A percentile compares a stretch with the other conserved stretches of the same genome.
Conservation (phyloP, 2,888 invertebrate genomes). For the Nephrotoma guestfalica region DNA sequence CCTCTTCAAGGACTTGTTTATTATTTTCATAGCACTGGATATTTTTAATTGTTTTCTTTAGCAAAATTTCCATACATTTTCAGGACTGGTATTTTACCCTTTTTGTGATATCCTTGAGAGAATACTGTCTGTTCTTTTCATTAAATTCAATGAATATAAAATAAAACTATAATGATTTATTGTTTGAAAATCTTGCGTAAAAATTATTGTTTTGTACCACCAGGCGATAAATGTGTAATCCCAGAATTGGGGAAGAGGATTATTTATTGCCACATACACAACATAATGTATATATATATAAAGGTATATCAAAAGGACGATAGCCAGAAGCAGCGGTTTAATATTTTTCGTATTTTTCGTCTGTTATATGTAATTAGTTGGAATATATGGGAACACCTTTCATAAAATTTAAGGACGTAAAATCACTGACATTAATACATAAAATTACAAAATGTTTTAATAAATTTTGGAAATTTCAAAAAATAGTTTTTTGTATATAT, state of each 20-base stretch:
- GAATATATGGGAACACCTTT: not conserved
- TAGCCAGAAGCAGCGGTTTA: not conserved
- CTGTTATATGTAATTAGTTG: not conserved
- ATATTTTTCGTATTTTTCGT: not conserved
- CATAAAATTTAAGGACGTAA: not conserved
- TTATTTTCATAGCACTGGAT: not conserved
- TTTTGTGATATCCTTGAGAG: not conserved
- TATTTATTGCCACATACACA: not conserved
- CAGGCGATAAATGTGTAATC: not conserved
- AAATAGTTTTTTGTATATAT: not conserved
- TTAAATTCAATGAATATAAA: not conserved
- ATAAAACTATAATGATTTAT: not conserved
- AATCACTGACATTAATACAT: not conserved
- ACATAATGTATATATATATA: not conserved
- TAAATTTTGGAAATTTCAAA: not conserved
- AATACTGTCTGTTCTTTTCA: not conserved
- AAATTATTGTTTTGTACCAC: not conserved
- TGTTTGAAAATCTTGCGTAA: not conserved
- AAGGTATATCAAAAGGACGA: not conserved
- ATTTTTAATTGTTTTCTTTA: not conserved
- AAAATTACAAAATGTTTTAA: not conserved
- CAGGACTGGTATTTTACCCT: not conserved
- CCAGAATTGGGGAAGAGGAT: not conserved
- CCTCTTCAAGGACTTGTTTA: not conserved
- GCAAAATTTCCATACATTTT: not conserved